Evolutionary conservation across 2,797 vertebrate species (phyloP).

Genomic region (Peromyscus nudipes): DNA sequence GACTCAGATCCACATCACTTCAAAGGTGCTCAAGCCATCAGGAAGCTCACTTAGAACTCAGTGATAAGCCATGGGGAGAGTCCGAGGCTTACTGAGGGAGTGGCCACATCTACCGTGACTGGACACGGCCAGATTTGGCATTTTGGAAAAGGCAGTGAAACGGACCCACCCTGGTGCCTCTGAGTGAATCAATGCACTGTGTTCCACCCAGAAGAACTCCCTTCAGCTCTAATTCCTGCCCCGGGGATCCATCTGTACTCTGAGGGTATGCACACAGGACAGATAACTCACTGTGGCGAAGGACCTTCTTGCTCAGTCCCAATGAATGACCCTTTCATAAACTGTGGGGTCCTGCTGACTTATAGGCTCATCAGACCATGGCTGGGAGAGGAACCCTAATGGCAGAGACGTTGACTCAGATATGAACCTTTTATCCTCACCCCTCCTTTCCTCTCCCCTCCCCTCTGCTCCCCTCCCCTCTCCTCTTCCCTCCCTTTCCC

Average conservation of each 20-base stretch:
- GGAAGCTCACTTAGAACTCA: constrained; percentile 29
- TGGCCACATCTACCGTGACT: constrained; percentile 63
- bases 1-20: not conserved
- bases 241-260: constrained; percentile 79
- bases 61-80: constrained; percentile 33
- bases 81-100: constrained; percentile 54
- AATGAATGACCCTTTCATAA: constrained; percentile 81
- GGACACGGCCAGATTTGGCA: constrained; percentile 68
- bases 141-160: constrained; percentile 71
- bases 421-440: not conserved
- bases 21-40: constrained; percentile 25
- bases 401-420: constrained; percentile 15
- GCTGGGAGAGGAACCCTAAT: not conserved
- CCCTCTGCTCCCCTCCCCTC: too few species aligned
- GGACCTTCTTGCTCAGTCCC: constrained; percentile 22
- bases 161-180: constrained; percentile 78
- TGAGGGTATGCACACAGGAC: constrained; percentile 66
- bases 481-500: accelerated
- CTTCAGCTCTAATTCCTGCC: constrained; percentile 77
- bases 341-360: constrained; percentile 27
- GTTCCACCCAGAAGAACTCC: constrained; percentile 50
- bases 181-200: constrained; percentile 77
- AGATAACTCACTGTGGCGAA: constrained; percentile 46
- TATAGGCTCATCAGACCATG: constrained; percentile 18
- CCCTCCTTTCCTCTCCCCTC: too few species aligned